These are phyloP conservation scores for Orussus abietinus DNA, from an alignment of 1,140 invertebrate genomes.

Conservation along the genomic window DNA sequence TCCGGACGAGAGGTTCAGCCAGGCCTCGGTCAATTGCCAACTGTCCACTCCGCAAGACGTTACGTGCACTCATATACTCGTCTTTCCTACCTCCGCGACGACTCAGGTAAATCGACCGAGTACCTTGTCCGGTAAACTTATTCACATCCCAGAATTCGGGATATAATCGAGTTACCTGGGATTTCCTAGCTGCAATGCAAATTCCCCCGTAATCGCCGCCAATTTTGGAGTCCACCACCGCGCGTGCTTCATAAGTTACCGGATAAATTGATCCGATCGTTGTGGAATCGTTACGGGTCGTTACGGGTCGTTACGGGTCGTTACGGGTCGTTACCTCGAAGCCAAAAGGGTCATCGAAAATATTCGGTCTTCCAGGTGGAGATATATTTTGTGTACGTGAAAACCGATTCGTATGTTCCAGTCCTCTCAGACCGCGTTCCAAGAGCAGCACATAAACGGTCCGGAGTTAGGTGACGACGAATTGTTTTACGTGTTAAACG, in stretches of 20 bases:
- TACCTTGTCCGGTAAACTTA: slow-evolving; percentile 1
- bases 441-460: slow-evolving; percentile 74
- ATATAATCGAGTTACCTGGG: no score
- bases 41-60: slow-evolving; percentile 91
- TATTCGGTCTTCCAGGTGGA: not conserved
- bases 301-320: no score
- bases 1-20: slow-evolving; percentile 85
- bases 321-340: no score
- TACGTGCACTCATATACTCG: slow-evolving; percentile 95
- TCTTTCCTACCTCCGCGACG: slow-evolving; percentile 96
- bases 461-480: slow-evolving; percentile 74
- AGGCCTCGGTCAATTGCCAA: slow-evolving; percentile 77
- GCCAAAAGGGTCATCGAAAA: no score
- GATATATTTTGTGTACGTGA: slow-evolving; percentile 15
- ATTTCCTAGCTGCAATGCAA: no score
- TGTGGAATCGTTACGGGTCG: no score
- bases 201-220: no score
- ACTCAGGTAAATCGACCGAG: slow-evolving; percentile 74
- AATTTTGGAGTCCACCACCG: no score
- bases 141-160: not conserved
- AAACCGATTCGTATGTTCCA: no score
- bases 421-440: slow-evolving; percentile 83
- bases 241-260: no score
- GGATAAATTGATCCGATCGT: no score
- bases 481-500: slow-evolving; percentile 64